phyloP scores from a whole-genome alignment of 2,113 vertebrate genomes.

The Tupaia chinensis region DNA sequence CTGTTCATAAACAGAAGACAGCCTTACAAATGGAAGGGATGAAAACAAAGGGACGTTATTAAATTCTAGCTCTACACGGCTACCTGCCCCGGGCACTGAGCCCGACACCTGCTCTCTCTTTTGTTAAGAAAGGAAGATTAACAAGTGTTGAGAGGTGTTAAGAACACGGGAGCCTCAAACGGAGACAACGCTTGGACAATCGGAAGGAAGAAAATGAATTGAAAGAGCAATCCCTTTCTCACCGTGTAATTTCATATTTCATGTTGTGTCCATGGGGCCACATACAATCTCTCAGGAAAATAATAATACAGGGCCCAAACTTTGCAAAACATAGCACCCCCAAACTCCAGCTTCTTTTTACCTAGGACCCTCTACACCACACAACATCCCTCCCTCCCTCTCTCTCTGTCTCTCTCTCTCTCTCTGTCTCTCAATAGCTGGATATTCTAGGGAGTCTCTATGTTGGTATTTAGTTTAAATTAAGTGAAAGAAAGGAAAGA shows the following conservation, averaged over 20 bases:
- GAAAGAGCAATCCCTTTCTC: background rate
- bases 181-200: background rate
- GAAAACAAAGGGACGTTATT: background rate
- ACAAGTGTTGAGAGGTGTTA: conserved; percentile 50
- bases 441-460: background rate
- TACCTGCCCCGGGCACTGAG: background rate
- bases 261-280: background rate
- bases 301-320: background rate
- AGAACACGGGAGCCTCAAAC: background rate
- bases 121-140: conserved; percentile 35
- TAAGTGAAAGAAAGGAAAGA: background rate
- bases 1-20: background rate
- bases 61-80: background rate
- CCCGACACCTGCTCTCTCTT: conserved; percentile 50
- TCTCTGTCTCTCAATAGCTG: background rate
- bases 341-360: background rate
- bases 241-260: background rate
- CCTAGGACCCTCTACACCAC: background rate
- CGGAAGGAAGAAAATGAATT: background rate
- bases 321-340: background rate
- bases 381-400: too few species aligned
- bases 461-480: background rate
- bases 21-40: conserved; percentile 1
- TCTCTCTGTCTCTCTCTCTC: background rate
- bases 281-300: background rate